phyloP scores from a whole-genome alignment of 2,888 invertebrate species.

The Cataglyphis livida region DNA sequence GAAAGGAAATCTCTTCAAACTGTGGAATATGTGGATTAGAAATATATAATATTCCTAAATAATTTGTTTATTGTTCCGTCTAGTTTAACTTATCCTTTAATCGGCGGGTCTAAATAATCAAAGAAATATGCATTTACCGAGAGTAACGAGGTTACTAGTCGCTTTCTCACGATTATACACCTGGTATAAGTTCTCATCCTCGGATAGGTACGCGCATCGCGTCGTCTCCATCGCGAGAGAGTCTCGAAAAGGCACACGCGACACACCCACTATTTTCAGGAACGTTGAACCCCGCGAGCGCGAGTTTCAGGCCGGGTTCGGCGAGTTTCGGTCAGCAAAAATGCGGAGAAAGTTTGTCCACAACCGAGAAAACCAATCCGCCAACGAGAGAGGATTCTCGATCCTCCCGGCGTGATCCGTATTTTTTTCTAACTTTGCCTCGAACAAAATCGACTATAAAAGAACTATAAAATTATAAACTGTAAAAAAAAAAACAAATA shows the following conservation, averaged over 20 bases:
- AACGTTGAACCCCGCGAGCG: constrained; percentile 62
- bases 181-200: constrained; percentile 65
- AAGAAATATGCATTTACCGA: constrained; percentile 63
- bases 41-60: not conserved
- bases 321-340: constrained; percentile 27
- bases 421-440: not conserved
- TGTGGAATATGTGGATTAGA: not conserved
- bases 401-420: not conserved
- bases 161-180: constrained; percentile 60
- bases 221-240: constrained; percentile 63
- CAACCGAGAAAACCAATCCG: constrained; percentile 36
- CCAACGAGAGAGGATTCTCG: not conserved
- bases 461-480: not conserved
- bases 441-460: not conserved
- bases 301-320: constrained; percentile 54
- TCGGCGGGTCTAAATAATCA: not conserved
- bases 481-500: no score
- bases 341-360: constrained; percentile 21
- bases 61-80: not conserved
- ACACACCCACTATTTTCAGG: constrained; percentile 72
- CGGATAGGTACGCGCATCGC: constrained; percentile 41
- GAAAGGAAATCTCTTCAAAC: not conserved
- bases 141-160: constrained; percentile 64
- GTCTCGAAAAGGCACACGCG: constrained; percentile 61
- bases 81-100: not conserved